These are phyloP conservation scores for Morpho achilles DNA, from an alignment of 2,888 invertebrate genomes.

Conservation along the genomic window DNA sequence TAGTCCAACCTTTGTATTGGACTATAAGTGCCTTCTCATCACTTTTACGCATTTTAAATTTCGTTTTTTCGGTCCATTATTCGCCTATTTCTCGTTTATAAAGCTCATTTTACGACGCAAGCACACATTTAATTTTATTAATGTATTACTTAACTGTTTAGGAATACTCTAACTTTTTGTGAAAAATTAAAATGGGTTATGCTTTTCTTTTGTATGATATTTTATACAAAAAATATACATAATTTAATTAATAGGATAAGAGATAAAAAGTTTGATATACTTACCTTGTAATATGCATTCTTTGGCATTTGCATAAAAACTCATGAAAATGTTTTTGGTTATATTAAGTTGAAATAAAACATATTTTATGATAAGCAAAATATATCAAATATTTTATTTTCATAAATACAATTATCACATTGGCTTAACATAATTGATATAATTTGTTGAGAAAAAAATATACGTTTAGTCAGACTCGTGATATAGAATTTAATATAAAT, in stretches of 20 bases:
- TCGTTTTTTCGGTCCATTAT: too few species aligned
- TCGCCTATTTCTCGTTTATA: too few species aligned
- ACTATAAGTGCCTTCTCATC: too few species aligned
- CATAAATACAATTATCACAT: constrained; percentile 73
- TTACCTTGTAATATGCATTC: not conserved
- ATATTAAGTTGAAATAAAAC: constrained; percentile 14
- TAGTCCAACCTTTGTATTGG: too few species aligned
- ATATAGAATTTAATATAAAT: constrained; percentile 71
- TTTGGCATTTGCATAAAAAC: not conserved
- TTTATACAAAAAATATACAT: too few species aligned
- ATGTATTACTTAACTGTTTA: too few species aligned
- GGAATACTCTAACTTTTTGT: too few species aligned
- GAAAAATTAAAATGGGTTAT: too few species aligned
- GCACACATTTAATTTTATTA: too few species aligned
- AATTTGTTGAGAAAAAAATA: constrained; percentile 56
- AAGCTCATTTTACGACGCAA: too few species aligned
- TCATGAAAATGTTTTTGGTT: not conserved
- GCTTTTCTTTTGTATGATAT: too few species aligned
- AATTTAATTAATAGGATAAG: not conserved
- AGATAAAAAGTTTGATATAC: not conserved
- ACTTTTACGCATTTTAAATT: too few species aligned
- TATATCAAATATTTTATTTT: constrained; percentile 34
- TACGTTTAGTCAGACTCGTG: constrained; percentile 69
- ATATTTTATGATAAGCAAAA: constrained; percentile 17
- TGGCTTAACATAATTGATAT: constrained; percentile 55